Evolutionary conservation across 2,113 vertebrate species (phyloP).

Genomic region (Microtus ochrogaster): DNA sequence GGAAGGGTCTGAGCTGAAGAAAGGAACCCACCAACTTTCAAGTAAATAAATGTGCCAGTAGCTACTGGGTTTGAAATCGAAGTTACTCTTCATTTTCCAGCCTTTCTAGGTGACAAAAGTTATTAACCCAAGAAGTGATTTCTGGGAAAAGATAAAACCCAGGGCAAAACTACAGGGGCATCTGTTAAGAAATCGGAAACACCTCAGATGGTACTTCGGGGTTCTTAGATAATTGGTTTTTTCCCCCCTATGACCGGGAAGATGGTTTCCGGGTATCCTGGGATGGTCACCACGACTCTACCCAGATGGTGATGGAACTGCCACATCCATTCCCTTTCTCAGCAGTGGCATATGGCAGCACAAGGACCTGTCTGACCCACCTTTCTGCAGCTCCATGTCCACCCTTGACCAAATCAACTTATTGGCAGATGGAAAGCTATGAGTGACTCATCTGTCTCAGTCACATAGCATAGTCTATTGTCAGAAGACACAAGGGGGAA

Average conservation of each 20-base stretch:
- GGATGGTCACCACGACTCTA: background rate
- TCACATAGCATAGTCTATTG: background rate
- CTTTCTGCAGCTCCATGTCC: background rate
- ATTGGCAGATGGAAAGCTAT: background rate
- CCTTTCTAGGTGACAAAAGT: background rate
- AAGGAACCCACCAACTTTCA: conserved; percentile 9
- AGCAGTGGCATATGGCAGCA: too few relatives aligned
- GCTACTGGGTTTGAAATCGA: conserved; percentile 47
- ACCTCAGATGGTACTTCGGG: background rate
- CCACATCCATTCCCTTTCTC: background rate
- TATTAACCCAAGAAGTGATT: conserved; percentile 35
- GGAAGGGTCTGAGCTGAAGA: background rate
- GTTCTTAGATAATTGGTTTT: background rate
- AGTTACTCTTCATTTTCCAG: background rate
- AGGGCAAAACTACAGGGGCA: background rate
- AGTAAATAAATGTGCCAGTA: background rate
- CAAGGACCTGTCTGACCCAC: background rate
- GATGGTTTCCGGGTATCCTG: background rate
- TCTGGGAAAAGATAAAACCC: background rate
- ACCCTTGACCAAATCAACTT: background rate
- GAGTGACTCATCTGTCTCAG: background rate
- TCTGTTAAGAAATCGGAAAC: background rate
- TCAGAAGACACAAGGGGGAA: background rate
- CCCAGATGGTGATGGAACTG: background rate
- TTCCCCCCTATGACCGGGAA: background rate